Conservation (phyloP, 2,888 invertebrate genomes). For the Idaea dimidiata region DNA sequence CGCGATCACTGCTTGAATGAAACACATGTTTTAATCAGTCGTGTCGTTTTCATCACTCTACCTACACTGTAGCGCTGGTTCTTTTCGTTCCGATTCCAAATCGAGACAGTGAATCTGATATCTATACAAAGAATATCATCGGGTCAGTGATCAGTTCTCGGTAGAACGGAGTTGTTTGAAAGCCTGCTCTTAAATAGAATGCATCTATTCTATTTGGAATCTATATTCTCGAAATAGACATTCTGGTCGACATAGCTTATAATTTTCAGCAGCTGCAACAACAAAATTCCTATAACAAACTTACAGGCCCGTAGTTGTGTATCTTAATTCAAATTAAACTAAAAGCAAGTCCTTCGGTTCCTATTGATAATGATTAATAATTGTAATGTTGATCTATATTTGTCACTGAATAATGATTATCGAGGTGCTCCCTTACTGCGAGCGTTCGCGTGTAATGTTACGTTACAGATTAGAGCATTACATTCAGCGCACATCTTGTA, state of each 20-base stretch:
- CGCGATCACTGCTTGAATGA: not conserved
- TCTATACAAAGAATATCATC: not conserved
- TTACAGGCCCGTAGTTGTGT: too few species aligned
- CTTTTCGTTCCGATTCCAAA: not conserved
- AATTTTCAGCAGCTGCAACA: too few species aligned
- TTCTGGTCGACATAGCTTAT: not conserved
- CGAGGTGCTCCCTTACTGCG: too few species aligned
- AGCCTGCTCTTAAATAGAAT: not conserved
- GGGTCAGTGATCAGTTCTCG: not conserved
- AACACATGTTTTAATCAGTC: not conserved
- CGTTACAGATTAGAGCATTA: too few species aligned
- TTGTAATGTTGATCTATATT: too few species aligned
- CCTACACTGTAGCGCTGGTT: not conserved
- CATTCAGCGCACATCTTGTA: too few species aligned
- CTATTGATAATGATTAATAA: too few species aligned
- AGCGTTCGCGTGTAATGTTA: too few species aligned
- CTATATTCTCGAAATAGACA: not conserved
- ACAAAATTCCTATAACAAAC: too few species aligned
- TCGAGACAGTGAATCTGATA: not conserved
- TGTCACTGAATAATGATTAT: too few species aligned
- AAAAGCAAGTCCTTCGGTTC: too few species aligned
- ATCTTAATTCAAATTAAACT: too few species aligned
- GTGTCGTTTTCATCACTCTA: not conserved
- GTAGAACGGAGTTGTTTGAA: not conserved
- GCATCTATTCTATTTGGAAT: not conserved